Percentiles rank a stretch among this genome's conserved stretches.
Conservation (phyloP, 2,113 vertebrate species). For the Antechinus flavipes region DNA sequence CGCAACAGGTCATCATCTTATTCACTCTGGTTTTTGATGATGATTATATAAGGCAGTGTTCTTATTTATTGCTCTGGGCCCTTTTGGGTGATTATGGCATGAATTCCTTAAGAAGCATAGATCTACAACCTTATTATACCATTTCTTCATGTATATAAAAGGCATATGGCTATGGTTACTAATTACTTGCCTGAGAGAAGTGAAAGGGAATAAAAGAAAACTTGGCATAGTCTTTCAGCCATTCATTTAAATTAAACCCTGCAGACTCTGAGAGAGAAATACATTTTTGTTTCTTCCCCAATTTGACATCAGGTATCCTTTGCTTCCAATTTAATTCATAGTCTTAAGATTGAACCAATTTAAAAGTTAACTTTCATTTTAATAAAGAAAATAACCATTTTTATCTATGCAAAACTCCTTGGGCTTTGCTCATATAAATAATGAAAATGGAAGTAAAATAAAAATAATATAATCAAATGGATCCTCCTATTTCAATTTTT, state of each 20-base stretch:
- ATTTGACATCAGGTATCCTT: not conserved
- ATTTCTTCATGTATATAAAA: not conserved
- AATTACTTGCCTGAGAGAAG: not conserved
- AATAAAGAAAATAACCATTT: not conserved
- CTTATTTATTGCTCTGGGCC: not conserved
- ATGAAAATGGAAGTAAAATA: not conserved
- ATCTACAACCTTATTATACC: not conserved
- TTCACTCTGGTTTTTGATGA: not conserved
- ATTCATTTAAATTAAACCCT: not conserved
- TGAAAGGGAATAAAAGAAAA: not conserved
- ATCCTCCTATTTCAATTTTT: not conserved
- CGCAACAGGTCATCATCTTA: not conserved
- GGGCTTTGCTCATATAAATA: not conserved
- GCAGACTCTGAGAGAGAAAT: not conserved
- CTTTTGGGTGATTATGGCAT: not conserved
- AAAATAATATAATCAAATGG: not conserved
- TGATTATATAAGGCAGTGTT: not conserved
- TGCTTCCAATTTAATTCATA: rapidly evolving
- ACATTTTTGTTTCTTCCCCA: rapidly evolving
- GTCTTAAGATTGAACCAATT: too few species aligned
- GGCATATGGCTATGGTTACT: not conserved
- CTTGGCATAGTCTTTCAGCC: not conserved
- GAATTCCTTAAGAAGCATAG: not conserved
- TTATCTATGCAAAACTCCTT: not conserved
- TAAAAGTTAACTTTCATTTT: not conserved